Percentiles rank a stretch among this genome's conserved stretches.
phyloP scores from a whole-genome alignment of 2,797 vertebrate species.

The Clarias platycephalus region DNA sequence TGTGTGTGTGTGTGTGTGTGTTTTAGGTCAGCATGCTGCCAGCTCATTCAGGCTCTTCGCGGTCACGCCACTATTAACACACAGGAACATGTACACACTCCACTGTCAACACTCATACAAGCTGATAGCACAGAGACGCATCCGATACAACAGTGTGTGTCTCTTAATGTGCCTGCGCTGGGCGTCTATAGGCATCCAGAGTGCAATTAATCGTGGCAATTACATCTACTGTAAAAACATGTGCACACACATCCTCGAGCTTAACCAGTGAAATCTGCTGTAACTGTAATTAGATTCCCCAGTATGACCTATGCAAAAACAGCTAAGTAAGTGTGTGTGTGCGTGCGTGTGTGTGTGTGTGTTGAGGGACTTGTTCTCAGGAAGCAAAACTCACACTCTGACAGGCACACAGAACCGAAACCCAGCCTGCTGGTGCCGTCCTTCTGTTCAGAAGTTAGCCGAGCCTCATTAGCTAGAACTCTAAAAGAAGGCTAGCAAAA shows the following conservation, averaged over 20 bases:
- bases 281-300: slow-evolving; percentile 5
- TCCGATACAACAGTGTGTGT: background rate
- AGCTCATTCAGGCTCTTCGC: background rate
- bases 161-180: background rate
- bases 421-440: background rate
- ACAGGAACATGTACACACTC: background rate
- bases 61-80: background rate
- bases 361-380: slow-evolving; percentile 3
- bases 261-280: background rate
- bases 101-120: background rate
- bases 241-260: background rate
- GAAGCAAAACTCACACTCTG: slow-evolving; percentile 26
- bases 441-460: slow-evolving; percentile 18
- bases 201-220: background rate
- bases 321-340: background rate
- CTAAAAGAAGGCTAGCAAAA: background rate
- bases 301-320: slow-evolving; percentile 9
- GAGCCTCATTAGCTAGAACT: background rate
- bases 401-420: slow-evolving; percentile 12
- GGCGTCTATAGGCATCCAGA: background rate
- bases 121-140: background rate
- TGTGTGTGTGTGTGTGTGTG: background rate
- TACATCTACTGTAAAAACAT: background rate
- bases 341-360: slow-evolving; percentile 4
- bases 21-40: background rate